phyloP scores from a whole-genome alignment of 2,888 invertebrate genomes.

The Ornithoptera priamus region DNA sequence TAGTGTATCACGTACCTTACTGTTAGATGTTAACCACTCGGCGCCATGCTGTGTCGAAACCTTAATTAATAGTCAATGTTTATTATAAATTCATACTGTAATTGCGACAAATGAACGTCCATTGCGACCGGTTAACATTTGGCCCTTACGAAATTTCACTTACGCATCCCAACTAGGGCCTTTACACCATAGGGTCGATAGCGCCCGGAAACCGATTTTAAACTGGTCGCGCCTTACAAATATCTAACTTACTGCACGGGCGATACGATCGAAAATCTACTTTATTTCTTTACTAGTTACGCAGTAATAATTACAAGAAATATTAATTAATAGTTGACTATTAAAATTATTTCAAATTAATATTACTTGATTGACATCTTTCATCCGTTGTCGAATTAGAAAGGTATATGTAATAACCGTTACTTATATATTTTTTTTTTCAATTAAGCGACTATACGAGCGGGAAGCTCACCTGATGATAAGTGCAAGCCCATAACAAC shows the following conservation, averaged over 20 bases:
- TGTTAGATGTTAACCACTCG: constrained; percentile 7
- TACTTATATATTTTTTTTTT: not conserved
- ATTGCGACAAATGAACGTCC: constrained; percentile 7
- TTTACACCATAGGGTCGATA: not conserved
- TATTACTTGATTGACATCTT: constrained; percentile 12
- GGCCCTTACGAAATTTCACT: constrained; percentile 25
- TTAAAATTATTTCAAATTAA: constrained; percentile 12
- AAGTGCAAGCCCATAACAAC: too few relatives aligned
- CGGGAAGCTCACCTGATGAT: too few relatives aligned
- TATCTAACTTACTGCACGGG: constrained; percentile 3
- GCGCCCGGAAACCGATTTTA: constrained; percentile 4
- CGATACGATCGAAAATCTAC: not conserved
- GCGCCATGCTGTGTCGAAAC: constrained; percentile 6
- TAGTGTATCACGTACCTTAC: not conserved
- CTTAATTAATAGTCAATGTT: constrained; percentile 15
- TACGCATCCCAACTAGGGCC: not conserved
- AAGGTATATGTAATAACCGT: not conserved
- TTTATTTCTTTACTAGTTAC: not conserved
- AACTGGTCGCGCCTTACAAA: not conserved
- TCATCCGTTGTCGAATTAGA: constrained; percentile 2
- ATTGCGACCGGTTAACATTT: constrained; percentile 25
- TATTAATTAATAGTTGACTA: constrained; percentile 14
- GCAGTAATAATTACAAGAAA: constrained; percentile 3
- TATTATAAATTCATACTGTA: constrained; percentile 20
- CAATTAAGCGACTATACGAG: too few relatives aligned